These are phyloP conservation scores for Oophaga pumilio DNA, from an alignment of 2,113 vertebrate genomes.

Conservation along the genomic window DNA sequence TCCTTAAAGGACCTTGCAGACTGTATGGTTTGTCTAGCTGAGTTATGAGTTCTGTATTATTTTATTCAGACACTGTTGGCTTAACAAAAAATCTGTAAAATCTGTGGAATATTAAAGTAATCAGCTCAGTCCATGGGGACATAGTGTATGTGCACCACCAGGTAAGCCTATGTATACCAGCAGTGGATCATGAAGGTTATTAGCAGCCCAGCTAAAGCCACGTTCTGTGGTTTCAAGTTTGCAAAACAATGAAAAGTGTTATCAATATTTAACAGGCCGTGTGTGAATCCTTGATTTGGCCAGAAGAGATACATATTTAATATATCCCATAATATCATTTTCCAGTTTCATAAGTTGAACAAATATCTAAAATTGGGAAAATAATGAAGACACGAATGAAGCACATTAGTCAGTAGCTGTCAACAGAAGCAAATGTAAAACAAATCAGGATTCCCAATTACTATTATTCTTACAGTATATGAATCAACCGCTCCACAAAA, in stretches of 20 bases:
- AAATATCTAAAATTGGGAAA: slow-evolving; percentile 28
- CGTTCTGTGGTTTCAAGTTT: neutral
- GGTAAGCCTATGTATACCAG: too few relatives aligned
- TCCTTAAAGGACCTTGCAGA: slow-evolving; percentile 11
- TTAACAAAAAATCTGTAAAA: neutral
- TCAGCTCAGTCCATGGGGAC: neutral
- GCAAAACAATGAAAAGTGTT: neutral
- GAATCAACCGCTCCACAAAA: neutral
- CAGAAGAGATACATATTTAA: slow-evolving; percentile 21
- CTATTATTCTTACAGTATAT: slow-evolving; percentile 1
- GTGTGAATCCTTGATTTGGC: neutral
- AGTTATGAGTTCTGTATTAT: neutral
- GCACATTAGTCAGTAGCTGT: slow-evolving; percentile 10
- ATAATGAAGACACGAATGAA: slow-evolving; percentile 25
- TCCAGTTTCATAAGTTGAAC: neutral
- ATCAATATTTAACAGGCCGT: slow-evolving; percentile 15
- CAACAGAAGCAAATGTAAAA: slow-evolving; percentile 12
- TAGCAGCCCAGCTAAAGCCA: neutral
- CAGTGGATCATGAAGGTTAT: neutral
- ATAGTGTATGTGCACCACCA: too few relatives aligned
- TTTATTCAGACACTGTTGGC: neutral
- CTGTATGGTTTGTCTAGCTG: neutral
- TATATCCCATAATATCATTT: slow-evolving; percentile 8
- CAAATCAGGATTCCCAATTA: slow-evolving; percentile 25
- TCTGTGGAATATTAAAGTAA: neutral